A percentile compares a stretch with the other conserved stretches of the same genome.
Conservation (phyloP, 2,888 invertebrate genomes). For the Hyposoter dolosus region DNA sequence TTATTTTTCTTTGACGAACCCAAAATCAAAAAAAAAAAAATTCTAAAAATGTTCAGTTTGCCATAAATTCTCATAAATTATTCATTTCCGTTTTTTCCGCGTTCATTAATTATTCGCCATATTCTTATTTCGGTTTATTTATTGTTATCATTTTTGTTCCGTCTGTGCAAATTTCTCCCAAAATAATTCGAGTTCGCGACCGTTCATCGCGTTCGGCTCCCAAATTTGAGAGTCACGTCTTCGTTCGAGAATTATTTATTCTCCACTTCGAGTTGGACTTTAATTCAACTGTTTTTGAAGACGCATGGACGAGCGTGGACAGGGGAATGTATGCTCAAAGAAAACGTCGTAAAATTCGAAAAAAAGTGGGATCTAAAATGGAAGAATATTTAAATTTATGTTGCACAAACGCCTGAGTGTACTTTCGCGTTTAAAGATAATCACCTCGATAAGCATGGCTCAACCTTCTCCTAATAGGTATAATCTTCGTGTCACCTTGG, state of each 20-base stretch:
- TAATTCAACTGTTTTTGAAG: not conserved
- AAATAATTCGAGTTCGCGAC: not conserved
- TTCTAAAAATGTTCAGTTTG: too few species aligned
- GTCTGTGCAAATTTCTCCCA: not conserved
- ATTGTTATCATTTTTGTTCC: not conserved
- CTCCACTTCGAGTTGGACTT: not conserved
- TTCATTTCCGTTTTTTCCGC: too few species aligned
- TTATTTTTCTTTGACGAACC: not conserved
- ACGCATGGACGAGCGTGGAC: not conserved
- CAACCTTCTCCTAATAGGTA: slow-evolving; percentile 43
- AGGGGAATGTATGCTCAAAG: not conserved
- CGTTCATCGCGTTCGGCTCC: not conserved
- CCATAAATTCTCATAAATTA: too few species aligned
- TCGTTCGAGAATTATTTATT: not conserved
- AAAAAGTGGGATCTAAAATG: not conserved
- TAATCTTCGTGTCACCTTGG: slow-evolving; percentile 11
- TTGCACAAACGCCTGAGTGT: slow-evolving; percentile 6
- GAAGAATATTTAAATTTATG: not conserved
- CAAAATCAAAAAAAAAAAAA: too few species aligned
- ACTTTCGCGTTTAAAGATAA: slow-evolving; percentile 16
- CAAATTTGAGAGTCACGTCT: not conserved
- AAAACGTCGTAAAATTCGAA: not conserved
- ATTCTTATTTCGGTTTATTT: not conserved
- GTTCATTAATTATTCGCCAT: too few species aligned
- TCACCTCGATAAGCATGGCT: slow-evolving; percentile 44